Percentiles rank a stretch among this genome's conserved stretches.
phyloP scores from a whole-genome alignment of 2,113 vertebrate species.

The Ondatra zibethicus region DNA sequence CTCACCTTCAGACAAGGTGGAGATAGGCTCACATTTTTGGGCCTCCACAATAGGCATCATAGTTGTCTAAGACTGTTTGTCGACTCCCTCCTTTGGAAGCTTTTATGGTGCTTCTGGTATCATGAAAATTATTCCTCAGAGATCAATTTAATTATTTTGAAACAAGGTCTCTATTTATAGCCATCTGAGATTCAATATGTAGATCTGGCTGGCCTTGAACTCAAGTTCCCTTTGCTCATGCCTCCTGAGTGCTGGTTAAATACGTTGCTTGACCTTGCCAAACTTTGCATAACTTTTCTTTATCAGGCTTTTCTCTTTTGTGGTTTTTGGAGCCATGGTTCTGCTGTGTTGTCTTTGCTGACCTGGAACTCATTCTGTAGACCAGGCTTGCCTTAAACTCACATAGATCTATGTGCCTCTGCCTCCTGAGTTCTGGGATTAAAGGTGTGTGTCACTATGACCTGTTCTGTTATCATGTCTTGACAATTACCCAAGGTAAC shows the following conservation, averaged over 20 bases:
- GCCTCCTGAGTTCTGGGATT: neutral
- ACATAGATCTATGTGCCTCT: neutral
- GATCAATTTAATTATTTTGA: neutral
- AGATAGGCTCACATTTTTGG: no score
- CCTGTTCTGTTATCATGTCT: no score
- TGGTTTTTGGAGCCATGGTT: neutral
- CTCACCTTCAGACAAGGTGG: no score
- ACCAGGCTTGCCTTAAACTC: neutral
- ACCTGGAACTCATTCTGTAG: neutral
- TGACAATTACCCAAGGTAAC: neutral
- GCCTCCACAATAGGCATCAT: neutral
- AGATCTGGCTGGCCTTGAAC: neutral
- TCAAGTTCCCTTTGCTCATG: neutral
- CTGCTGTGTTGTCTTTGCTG: neutral
- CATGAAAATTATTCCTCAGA: neutral
- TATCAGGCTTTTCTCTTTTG: neutral
- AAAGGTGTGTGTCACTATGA: neutral
- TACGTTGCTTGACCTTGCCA: neutral
- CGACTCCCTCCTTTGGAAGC: neutral
- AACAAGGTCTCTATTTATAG: neutral
- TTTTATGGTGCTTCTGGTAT: neutral
- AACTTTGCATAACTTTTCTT: neutral
- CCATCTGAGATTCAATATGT: neutral
- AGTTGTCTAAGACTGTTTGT: neutral
- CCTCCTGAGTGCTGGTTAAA: neutral